phyloP scores from a whole-genome alignment of 2,888 invertebrate genomes.

The Caenorhabditis sulstoni region DNA sequence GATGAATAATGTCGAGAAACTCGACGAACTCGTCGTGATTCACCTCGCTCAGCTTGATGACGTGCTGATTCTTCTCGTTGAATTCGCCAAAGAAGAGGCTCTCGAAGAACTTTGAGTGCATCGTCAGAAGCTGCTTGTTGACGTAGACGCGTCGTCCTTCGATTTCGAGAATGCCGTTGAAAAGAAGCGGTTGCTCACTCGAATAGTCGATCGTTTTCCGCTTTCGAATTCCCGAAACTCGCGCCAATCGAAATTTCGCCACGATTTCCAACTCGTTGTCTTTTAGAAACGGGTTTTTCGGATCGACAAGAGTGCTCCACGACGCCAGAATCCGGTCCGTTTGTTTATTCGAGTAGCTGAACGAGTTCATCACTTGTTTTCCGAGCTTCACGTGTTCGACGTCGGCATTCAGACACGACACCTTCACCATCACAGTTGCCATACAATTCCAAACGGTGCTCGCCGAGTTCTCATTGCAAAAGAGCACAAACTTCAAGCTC shows the following conservation, averaged over 20 bases:
- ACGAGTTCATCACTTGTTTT: neutral
- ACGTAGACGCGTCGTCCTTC: conserved; percentile 17
- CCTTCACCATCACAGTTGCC: neutral
- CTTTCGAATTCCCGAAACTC: conserved; percentile 22
- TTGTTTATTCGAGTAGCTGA: neutral
- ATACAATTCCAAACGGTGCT: conserved; percentile 33
- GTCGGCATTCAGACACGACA: neutral
- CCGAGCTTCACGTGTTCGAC: neutral
- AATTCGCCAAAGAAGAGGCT: conserved; percentile 28
- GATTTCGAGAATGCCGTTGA: conserved; percentile 17
- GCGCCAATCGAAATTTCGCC: neutral
- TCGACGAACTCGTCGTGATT: conserved; percentile 20
- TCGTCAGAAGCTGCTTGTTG: conserved; percentile 35
- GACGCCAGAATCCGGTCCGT: no score
- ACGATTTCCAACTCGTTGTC: neutral
- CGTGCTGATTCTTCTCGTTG: conserved; percentile 10
- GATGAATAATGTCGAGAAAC: conserved; percentile 42
- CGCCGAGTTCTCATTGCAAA: conserved; percentile 23
- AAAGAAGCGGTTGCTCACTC: conserved; percentile 8
- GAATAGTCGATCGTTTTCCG: conserved; percentile 29
- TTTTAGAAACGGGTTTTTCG: neutral
- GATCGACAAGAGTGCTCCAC: neutral
- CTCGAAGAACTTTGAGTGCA: conserved; percentile 33
- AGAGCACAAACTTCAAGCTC: conserved; percentile 2
- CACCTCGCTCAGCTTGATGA: conserved; percentile 8